Evolutionary conservation across 2,797 vertebrate genomes (phyloP), one percentile per base, ranked within the genome.

Genomic region (Melanotaenia nigrans): DNA sequence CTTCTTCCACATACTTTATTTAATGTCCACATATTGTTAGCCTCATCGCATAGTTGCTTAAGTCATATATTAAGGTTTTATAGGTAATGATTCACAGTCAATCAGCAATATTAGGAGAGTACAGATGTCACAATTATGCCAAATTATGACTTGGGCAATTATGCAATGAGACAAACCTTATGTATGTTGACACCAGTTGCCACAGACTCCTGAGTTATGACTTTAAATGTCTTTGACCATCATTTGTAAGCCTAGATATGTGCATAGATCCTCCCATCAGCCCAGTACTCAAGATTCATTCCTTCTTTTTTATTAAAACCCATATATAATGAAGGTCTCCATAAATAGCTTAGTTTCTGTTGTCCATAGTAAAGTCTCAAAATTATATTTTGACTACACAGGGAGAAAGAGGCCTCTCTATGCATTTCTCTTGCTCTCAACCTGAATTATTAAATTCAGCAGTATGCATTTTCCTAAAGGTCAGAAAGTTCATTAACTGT

Each of bases 381-480:
- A 93, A 94, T 93, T 90, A 95, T 94, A 94, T 93, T 91, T 87
- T 71, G 89, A 92, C 83, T 87, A 89, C 89, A 88, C 91, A 87
- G 86, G 92, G 86, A 80, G 77, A 85, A 79, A 85, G 83, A 87
- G 72, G 76, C 87, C 88, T 87, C 66, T 81, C 80, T 74, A 67
- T 90, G 82, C 80, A 86, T 93, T 95, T 94, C 90, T 93, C 90
- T 81, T 55, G 63, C 85, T 89, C 49, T 67, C 88, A 87, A 84
- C 89, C 91, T 96, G 93, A 96, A 96, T 96, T 95, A 95, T 96
- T 96, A 95, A 96, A 94, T 93, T 94, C 92, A 95, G 91, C 90
- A 91, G 89, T 89, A 62, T 93, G 88, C 91, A 87, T 93, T 95
- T 95, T 94, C 92, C 89, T 92, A 94, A 96, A 95, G 95, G 95